phyloP scores from a whole-genome alignment of 2,888 invertebrate genomes.

The Erpobdella octoculata region DNA sequence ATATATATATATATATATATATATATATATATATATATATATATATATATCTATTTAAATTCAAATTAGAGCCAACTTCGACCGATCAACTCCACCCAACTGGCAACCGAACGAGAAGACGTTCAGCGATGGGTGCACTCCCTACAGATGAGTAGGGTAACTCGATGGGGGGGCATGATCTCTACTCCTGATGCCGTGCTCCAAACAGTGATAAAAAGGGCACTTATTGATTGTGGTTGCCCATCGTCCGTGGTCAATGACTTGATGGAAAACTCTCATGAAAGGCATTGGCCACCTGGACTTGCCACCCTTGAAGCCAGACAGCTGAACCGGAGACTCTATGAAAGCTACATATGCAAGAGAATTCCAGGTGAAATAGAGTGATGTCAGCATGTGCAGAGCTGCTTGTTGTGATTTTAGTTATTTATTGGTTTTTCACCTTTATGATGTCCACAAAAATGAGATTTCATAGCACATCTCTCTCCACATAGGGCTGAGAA shows the following conservation, averaged over 20 bases:
- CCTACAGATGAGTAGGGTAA: constrained; percentile 61
- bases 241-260: constrained; percentile 86
- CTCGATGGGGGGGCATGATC: constrained; percentile 96
- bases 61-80: background rate
- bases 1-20: too few species aligned
- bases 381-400: too few species aligned
- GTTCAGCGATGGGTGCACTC: constrained; percentile 46
- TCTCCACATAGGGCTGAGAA: too few species aligned
- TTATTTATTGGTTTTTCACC: too few species aligned
- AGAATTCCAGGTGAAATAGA: constrained; percentile 67
- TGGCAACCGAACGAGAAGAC: background rate
- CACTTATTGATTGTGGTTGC: constrained; percentile 81
- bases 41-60: too few species aligned
- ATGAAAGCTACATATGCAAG: constrained; percentile 88
- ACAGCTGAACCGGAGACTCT: constrained; percentile 82
- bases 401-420: too few species aligned
- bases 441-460: too few species aligned
- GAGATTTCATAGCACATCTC: too few species aligned
- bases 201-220: constrained; percentile 84
- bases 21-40: too few species aligned
- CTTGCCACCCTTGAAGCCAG: constrained; percentile 80
- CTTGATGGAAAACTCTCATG: constrained; percentile 93
- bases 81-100: background rate
- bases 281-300: constrained; percentile 87
- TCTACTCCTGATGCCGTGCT: constrained; percentile 86